Base-by-base conservation (phyloP, 2,113 vertebrate species). In the Microtus ochrogaster region DNA sequence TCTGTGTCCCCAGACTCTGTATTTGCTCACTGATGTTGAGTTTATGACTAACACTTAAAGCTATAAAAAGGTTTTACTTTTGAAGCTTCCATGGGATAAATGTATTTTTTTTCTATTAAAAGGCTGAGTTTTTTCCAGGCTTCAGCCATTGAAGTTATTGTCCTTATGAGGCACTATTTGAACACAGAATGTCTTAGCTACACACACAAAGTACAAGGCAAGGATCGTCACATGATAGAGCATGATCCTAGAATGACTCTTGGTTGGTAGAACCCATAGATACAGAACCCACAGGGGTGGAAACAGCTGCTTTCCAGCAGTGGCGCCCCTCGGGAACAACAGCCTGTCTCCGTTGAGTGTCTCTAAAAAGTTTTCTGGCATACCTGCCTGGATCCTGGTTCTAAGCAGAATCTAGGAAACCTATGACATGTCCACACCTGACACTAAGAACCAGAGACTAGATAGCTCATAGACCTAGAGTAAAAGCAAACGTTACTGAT, bases 61-160 rank as follows among this genome's bases (percentile, higher is more conserved):
- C 28, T 94, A 66, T 94, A 41, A 74, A 90, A 96, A 21, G 73
- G 30, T 10, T 89, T 92, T 73, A 47, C 77, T 96, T 95, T 91
- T 76, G 36, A 79, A 76, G 90, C 92, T 89, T 36, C 41, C 85
- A 13, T 5, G 47, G n/a, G 81, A 82, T 74, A 82, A 91, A 28
- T 61, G 63, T 73, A 66, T 63, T 70, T 89, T 58, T 84, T 70
- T 79, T 74, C 79, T 63, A 52, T 89, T 63, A 73, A 90, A 70
- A 97, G 47, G 3, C 76, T 22, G 19, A 30, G 49, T 88, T 95
- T 73, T 72, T 72, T 95, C 44, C 70, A 74, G 41, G 74, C 26
- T 2, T 61, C 52, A 55, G n/a, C 33, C 36, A 78, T 36, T 49
- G 65, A 84, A 93, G 49, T 13, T 83, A 36, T 24, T 74, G 58